Evolutionary conservation across 2,113 vertebrate genomes (phyloP), one percentile per base, ranked within the genome.

Genomic region (Gambusia holbrooki): DNA sequence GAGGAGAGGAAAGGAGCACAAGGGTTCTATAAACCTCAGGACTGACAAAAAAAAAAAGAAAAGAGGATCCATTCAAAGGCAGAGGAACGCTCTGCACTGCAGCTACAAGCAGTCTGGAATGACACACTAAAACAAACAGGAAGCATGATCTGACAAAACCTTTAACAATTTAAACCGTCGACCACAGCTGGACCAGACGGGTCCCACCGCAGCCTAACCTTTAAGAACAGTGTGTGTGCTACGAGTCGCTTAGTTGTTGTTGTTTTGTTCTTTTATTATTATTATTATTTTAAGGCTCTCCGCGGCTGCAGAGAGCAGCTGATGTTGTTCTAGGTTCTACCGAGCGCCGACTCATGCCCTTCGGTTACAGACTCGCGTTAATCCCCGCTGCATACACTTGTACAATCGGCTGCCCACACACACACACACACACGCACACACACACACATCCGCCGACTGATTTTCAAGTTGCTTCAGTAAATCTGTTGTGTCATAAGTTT

Each of bases 311-410:
- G 86, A 84, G 74, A 86, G 35, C 54, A 76, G 28, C 71, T 11
- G 72, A 77, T 83, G 78, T 82, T 84, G 78, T 82, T 84, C 60
- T 2, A 79, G 80, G 88, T 84, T 71, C 67, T 71, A 81, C 79
- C 45, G 30, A 74, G 74, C 51, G 74, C 66, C 29, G 80, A 73
- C 60, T 80, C 37, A 45, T 85, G 80, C 67, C 82, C 80, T 74
- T 3, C 74, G 89, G 85, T 85, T 77, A 83, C 48, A 76, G 80
- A 85, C 62, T 78, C 76, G 69, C 69, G 86, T 73, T 74, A 83
- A 89, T 84, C 80, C 76, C 45, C 76, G 67, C 69, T 62, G 63
- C 83, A 69, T 76, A 58, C 45, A 45, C 85, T 8, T 32, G 62
- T 32, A 6, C 22, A 15, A 17, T 63, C 62, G 17, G 62, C 62